These are phyloP conservation scores for Scopus umbretta DNA, from an alignment of 2,113 vertebrate species.

Conservation along the genomic window DNA sequence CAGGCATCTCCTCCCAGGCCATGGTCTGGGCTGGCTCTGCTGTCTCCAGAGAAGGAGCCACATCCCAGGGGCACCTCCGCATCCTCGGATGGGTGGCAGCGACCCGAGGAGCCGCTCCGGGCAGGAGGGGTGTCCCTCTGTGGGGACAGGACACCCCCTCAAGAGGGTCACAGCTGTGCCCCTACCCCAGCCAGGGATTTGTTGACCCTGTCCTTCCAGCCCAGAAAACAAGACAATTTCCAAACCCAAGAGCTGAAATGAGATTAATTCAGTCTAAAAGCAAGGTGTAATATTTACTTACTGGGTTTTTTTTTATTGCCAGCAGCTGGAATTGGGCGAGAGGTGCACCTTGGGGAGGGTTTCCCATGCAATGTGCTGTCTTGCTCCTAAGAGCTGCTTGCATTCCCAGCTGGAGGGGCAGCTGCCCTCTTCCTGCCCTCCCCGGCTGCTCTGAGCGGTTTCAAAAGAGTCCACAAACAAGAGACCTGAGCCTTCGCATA, in stretches of 20 bases:
- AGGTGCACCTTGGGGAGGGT: neutral
- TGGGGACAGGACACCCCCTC: neutral
- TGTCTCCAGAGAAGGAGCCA: neutral
- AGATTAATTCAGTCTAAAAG: neutral
- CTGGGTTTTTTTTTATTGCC: neutral
- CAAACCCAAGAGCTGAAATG: neutral
- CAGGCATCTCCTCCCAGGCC: neutral
- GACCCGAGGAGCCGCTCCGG: neutral
- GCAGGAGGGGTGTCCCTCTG: neutral
- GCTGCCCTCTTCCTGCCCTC: neutral
- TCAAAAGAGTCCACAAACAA: neutral
- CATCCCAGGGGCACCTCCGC: neutral
- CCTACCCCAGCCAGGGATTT: neutral
- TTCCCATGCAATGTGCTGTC: neutral
- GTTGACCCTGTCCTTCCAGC: neutral
- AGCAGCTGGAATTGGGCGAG: neutral
- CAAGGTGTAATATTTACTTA: neutral
- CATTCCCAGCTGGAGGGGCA: neutral
- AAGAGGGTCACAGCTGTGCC: neutral
- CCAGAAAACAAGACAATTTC: neutral
- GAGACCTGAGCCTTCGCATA: accelerated
- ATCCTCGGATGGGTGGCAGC: neutral
- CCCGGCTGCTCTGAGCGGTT: accelerated
- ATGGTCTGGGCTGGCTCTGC: neutral
- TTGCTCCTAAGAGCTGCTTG: accelerated